These are phyloP conservation scores for Echiichthys vipera DNA, from an alignment of 2,797 vertebrate species.

Conservation along the genomic window DNA sequence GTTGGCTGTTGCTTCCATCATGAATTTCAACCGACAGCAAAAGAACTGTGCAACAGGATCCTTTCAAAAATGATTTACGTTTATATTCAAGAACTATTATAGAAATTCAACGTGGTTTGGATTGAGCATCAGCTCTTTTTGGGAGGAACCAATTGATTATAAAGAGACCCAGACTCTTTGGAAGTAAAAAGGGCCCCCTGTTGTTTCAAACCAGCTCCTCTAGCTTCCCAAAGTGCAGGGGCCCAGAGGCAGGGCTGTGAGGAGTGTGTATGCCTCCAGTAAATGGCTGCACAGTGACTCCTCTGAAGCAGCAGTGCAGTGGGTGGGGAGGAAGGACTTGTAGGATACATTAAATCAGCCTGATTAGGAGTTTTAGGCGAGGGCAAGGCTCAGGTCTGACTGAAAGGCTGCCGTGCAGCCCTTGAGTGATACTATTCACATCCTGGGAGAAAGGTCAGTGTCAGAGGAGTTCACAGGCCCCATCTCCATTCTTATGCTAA, in stretches of 20 bases:
- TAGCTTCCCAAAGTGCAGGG: conserved; percentile 85
- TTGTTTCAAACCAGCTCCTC: conserved; percentile 89
- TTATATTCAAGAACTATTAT: conserved; percentile 14
- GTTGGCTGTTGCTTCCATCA: neutral
- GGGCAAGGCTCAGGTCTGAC: conserved; percentile 87
- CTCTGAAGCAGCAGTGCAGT: conserved; percentile 76
- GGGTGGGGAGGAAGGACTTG: conserved; percentile 68
- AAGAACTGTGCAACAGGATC: neutral
- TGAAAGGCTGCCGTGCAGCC: conserved; percentile 85
- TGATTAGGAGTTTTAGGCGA: conserved; percentile 93
- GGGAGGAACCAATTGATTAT: conserved; percentile 90
- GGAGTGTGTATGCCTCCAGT: conserved; percentile 87
- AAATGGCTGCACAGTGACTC: conserved; percentile 88
- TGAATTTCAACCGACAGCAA: neutral
- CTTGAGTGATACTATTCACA: conserved; percentile 90
- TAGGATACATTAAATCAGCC: conserved; percentile 98
- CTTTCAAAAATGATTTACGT: neutral
- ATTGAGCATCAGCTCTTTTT: conserved; percentile 80
- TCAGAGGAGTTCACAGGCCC: conserved; percentile 92
- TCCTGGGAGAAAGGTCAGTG: conserved; percentile 89
- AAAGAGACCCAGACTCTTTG: conserved; percentile 86
- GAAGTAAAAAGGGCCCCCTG: conserved; percentile 87
- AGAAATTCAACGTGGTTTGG: conserved; percentile 34
- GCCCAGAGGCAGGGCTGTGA: conserved; percentile 86
- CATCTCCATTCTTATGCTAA: conserved; percentile 96